phyloP scores from a whole-genome alignment of 2,797 vertebrate genomes.

The Manis pentadactyla region DNA sequence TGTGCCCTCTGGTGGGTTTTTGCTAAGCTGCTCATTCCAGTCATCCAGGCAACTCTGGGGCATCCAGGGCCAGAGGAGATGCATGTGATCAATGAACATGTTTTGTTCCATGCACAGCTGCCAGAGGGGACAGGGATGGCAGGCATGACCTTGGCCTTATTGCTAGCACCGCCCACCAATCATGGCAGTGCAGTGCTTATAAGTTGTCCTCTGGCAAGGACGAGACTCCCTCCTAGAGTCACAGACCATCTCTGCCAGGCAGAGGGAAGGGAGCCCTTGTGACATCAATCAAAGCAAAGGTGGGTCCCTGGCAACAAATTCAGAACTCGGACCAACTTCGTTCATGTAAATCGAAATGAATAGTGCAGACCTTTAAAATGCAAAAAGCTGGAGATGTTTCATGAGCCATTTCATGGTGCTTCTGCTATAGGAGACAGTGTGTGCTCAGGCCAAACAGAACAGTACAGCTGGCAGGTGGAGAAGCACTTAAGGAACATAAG shows the following conservation, averaged over 20 bases:
- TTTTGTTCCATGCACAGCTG: neutral
- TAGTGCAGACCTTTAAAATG: neutral
- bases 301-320: neutral
- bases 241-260: neutral
- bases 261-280: neutral
- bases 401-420: neutral
- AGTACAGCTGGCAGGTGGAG: neutral
- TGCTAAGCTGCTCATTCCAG: neutral
- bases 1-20: neutral
- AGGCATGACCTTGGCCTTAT: neutral
- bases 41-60: neutral
- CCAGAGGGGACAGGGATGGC: neutral
- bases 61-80: neutral
- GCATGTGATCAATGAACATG: rapidly evolving
- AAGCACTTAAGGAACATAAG: neutral
- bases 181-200: rapidly evolving
- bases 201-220: neutral
- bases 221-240: neutral
- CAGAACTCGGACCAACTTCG: neutral
- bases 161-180: neutral
- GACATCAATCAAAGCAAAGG: neutral
- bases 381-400: neutral
- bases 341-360: neutral
- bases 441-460: neutral
- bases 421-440: neutral